phyloP scores from a whole-genome alignment of 2,888 invertebrate genomes.

The Diaphora mendica region DNA sequence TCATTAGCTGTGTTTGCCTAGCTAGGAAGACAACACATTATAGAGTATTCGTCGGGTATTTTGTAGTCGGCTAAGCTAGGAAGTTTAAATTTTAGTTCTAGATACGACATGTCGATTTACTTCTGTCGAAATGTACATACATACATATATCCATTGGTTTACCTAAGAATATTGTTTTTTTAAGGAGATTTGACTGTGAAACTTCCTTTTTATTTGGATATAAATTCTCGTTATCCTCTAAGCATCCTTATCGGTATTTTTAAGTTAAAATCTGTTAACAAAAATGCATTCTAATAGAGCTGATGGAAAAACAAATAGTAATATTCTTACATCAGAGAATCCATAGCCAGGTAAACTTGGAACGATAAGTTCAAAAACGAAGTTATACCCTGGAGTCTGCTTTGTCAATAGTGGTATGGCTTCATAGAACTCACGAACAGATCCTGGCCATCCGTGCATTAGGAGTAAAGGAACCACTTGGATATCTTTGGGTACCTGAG shows the following conservation, averaged over 20 bases:
- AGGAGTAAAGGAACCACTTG: slow-evolving; percentile 89
- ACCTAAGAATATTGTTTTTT: too few relatives aligned
- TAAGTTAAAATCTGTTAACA: not conserved
- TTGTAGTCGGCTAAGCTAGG: too few relatives aligned
- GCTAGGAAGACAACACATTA: too few relatives aligned
- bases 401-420: slow-evolving; percentile 89
- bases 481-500: slow-evolving; percentile 70
- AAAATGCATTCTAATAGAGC: too few relatives aligned
- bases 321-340: slow-evolving; percentile 74
- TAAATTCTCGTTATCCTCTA: not conserved
- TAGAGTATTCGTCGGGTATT: too few relatives aligned
- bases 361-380: slow-evolving; percentile 87
- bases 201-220: not conserved
- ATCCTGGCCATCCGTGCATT: slow-evolving; percentile 96
- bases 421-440: slow-evolving; percentile 93
- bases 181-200: not conserved
- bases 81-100: too few relatives aligned
- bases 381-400: slow-evolving; percentile 72
- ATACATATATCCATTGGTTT: too few relatives aligned
- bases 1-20: too few relatives aligned
- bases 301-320: too few relatives aligned
- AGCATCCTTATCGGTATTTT: not conserved
- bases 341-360: slow-evolving; percentile 86
- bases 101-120: too few relatives aligned
- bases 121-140: too few relatives aligned